Percentiles rank a stretch among this genome's conserved stretches.
phyloP scores from a whole-genome alignment of 2,888 invertebrate species.

The Thyatira batis region DNA sequence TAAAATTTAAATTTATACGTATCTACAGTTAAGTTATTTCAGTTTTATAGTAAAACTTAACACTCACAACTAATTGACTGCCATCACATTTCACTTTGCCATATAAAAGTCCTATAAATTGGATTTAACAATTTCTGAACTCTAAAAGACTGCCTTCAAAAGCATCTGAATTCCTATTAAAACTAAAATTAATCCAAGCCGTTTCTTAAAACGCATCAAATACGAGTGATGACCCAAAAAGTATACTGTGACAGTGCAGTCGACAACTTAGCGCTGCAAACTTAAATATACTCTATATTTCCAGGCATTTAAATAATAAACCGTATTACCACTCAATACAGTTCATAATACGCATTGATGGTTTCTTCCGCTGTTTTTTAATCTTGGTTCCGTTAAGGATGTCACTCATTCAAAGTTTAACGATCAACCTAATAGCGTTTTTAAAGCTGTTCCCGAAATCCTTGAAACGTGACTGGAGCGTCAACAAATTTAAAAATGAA shows the following conservation, averaged over 20 bases:
- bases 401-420: slow-evolving; percentile 80
- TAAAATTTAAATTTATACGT: too few relatives aligned
- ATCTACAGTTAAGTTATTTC: neutral
- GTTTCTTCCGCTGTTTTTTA: slow-evolving; percentile 9
- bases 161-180: slow-evolving; percentile 61
- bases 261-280: slow-evolving; percentile 65
- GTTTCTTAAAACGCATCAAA: slow-evolving; percentile 73
- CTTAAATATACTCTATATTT: slow-evolving; percentile 20
- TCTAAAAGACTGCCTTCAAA: slow-evolving; percentile 38
- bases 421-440: slow-evolving; percentile 79
- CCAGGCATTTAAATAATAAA: slow-evolving; percentile 1
- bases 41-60: neutral
- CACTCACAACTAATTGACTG: slow-evolving; percentile 24
- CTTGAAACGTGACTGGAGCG: slow-evolving; percentile 76
- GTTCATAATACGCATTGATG: slow-evolving; percentile 15
- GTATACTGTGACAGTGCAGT: slow-evolving; percentile 63
- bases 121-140: slow-evolving; percentile 43
- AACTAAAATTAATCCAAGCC: slow-evolving; percentile 68
- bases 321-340: slow-evolving; percentile 20
- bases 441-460: slow-evolving; percentile 78
- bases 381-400: slow-evolving; percentile 62
- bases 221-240: slow-evolving; percentile 72
- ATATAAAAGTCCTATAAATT: slow-evolving; percentile 48
- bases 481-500: slow-evolving; percentile 78
- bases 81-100: slow-evolving; percentile 29